phyloP scores from a whole-genome alignment of 2,888 invertebrate species.

The Quadroppia sp. region DNA sequence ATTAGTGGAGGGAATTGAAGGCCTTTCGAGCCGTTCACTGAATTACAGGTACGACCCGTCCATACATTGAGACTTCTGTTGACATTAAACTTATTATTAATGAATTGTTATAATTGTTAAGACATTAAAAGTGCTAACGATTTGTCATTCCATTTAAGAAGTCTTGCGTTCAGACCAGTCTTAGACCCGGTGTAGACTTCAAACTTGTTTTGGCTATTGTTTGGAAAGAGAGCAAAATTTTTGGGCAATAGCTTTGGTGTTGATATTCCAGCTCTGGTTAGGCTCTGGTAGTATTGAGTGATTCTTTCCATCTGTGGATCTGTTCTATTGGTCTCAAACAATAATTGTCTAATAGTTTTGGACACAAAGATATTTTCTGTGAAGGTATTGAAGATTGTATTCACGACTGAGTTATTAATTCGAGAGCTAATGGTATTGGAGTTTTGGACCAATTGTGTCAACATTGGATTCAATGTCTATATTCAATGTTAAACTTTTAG shows the following conservation, averaged over 20 bases:
- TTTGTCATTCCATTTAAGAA: conserved; percentile 41
- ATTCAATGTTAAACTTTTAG: not conserved
- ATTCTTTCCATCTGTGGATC: not conserved
- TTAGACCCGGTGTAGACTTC: conserved; percentile 36
- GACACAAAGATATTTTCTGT: not conserved
- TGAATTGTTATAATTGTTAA: not conserved
- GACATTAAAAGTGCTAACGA: conserved; percentile 7
- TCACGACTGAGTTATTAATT: not conserved
- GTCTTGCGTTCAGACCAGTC: conserved; percentile 23
- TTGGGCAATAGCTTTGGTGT: conserved; percentile 3
- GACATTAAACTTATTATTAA: not conserved
- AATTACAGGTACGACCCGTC: conserved; percentile 48
- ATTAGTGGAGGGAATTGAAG: conserved; percentile 49
- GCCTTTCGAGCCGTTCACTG: conserved; percentile 50
- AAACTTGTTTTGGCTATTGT: conserved; percentile 19
- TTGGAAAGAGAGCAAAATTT: conserved; percentile 27
- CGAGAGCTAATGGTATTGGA: not conserved
- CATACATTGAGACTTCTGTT: conserved; percentile 47
- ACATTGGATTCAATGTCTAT: conserved; percentile 37
- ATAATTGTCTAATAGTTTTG: not conserved
- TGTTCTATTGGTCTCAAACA: not conserved
- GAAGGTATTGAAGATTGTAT: conserved; percentile 17
- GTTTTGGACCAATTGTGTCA: not conserved
- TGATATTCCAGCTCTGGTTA: not conserved
- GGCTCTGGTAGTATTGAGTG: not conserved